A percentile compares a stretch with the other conserved stretches of the same genome.
phyloP scores from a whole-genome alignment of 2,797 vertebrate species.

The Myotis pilosus region DNA sequence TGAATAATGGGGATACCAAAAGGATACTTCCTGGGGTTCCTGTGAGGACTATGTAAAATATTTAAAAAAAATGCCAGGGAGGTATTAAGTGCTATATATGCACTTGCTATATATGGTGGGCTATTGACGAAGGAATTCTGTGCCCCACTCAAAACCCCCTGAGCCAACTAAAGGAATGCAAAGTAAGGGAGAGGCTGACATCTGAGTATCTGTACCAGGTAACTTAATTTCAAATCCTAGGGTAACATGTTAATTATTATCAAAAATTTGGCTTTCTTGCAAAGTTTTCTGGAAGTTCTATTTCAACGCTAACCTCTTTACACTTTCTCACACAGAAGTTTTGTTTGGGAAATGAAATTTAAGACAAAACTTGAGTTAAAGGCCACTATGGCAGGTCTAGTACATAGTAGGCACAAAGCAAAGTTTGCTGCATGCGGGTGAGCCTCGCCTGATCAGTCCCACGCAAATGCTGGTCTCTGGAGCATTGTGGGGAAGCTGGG shows the following conservation, averaged over 20 bases:
- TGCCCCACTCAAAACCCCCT: not conserved
- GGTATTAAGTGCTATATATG: accelerated
- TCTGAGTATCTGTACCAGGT: not conserved
- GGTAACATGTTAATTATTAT: not conserved
- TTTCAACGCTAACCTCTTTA: not conserved
- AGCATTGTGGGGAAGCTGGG: accelerated
- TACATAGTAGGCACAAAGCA: accelerated
- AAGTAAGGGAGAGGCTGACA: not conserved
- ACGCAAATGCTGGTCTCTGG: accelerated
- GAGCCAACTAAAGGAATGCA: not conserved
- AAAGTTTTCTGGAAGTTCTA: not conserved
- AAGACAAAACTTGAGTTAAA: not conserved
- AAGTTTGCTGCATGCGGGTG: not conserved
- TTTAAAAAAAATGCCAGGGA: not conserved
- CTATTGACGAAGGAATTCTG: not conserved
- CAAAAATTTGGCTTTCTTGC: not conserved
- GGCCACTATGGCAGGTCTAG: not conserved
- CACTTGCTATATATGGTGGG: no score
- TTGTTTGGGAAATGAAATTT: not conserved
- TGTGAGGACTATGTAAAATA: not conserved
- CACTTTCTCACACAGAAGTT: not conserved
- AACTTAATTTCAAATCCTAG: not conserved
- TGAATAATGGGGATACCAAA: not conserved
- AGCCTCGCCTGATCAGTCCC: no score
- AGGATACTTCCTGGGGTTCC: not conserved